Evolutionary conservation across 2,888 invertebrate species (phyloP).

Genomic region (Itoplectis maculator): DNA sequence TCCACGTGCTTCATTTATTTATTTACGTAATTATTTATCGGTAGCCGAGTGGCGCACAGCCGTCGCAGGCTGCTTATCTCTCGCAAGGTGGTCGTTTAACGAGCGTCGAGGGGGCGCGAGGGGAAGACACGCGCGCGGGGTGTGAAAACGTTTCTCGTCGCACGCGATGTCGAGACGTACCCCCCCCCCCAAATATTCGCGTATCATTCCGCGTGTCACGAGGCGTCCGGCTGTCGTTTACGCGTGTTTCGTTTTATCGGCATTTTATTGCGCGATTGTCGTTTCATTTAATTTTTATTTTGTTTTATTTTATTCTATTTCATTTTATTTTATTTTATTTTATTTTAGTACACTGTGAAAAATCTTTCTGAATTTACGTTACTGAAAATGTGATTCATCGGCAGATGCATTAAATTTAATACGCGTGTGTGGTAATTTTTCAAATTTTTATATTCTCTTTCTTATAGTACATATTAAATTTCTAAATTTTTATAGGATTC

Average conservation of each 20-base stretch:
- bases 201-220: slow-evolving; percentile 34
- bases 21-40: slow-evolving; percentile 63
- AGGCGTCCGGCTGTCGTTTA: slow-evolving; percentile 22
- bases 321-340: no score
- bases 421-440: no score
- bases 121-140: slow-evolving; percentile 65
- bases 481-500: no score
- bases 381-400: no score
- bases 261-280: slow-evolving; percentile 37
- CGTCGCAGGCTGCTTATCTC: slow-evolving; percentile 70
- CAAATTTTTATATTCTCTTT: no score
- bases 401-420: no score
- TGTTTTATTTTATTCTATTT: no score
- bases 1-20: slow-evolving; percentile 57
- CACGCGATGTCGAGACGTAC: slow-evolving; percentile 62
- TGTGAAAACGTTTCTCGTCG: slow-evolving; percentile 51
- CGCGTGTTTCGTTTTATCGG: slow-evolving; percentile 39
- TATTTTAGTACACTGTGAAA: no score
- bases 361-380: no score
- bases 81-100: slow-evolving; percentile 76
- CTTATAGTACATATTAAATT: no score
- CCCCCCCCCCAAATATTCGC: slow-evolving; percentile 57
- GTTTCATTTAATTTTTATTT: no score
- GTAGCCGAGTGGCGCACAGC: slow-evolving; percentile 47
- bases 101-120: slow-evolving; percentile 68